A percentile compares a stretch with the other conserved stretches of the same genome.
These are phyloP conservation scores for Mustela lutreola DNA, from an alignment of 2,113 vertebrate genomes.

Conservation along the genomic window DNA sequence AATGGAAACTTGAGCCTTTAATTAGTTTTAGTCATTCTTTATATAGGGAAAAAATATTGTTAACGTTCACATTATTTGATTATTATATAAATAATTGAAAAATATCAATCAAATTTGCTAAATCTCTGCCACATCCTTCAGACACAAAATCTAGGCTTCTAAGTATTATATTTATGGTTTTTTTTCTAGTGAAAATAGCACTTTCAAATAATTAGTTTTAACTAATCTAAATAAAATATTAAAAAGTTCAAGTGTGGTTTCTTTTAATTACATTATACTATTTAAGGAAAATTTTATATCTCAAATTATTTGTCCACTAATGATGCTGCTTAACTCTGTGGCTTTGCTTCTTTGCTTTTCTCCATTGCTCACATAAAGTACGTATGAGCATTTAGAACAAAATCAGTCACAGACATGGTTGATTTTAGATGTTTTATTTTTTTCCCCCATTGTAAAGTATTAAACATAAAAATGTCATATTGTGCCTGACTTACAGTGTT, in stretches of 20 bases:
- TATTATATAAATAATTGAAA: constrained; percentile 43
- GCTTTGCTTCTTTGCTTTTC: constrained; percentile 42
- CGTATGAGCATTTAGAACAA: constrained; percentile 20
- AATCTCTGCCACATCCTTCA: constrained; percentile 11
- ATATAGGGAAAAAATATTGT: not conserved
- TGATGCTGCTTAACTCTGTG: not conserved
- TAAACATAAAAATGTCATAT: constrained; percentile 15
- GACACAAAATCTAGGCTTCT: not conserved
- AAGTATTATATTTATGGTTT: constrained; percentile 16
- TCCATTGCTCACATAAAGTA: constrained; percentile 2
- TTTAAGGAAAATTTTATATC: constrained; percentile 23
- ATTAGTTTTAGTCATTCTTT: constrained; percentile 23
- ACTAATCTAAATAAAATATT: constrained; percentile 22
- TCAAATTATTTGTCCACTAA: constrained; percentile 1
- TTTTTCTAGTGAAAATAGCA: constrained; percentile 7
- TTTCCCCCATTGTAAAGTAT: not conserved
- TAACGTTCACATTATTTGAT: not conserved
- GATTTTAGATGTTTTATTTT: constrained; percentile 11
- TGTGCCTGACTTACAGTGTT: not conserved
- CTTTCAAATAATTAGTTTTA: constrained; percentile 9
- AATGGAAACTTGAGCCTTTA: not conserved
- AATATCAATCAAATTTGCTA: not conserved
- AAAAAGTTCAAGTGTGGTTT: not conserved
- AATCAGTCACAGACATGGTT: constrained; percentile 12
- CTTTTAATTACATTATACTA: not conserved